Conservation (phyloP, 2,113 vertebrate genomes). For the Axis porcinus region DNA sequence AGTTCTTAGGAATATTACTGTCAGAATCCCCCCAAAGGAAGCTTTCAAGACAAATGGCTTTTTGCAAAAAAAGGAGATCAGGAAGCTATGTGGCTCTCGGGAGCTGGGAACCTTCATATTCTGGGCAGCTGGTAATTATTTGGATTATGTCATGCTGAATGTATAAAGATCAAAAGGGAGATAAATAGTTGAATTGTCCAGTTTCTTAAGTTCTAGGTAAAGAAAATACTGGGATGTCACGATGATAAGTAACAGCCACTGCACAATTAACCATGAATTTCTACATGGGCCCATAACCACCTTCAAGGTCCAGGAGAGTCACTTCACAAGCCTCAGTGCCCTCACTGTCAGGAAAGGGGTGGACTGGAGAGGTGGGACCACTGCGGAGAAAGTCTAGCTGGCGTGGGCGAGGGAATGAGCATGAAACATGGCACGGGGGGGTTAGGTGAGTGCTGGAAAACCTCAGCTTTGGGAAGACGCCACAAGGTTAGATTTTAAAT, state of each 20-base stretch:
- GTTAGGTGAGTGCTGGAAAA: background rate
- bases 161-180: background rate
- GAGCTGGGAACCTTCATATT: background rate
- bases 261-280: background rate
- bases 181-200: background rate
- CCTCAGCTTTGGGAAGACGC: background rate
- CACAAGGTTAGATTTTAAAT: background rate
- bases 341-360: background rate
- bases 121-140: background rate
- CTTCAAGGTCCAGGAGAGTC: background rate
- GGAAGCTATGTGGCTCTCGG: background rate
- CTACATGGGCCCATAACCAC: background rate
- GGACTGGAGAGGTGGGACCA: background rate
- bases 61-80: background rate
- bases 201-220: background rate
- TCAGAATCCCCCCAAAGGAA: background rate
- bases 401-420: background rate
- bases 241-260: background rate
- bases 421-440: background rate
- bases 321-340: background rate
- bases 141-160: background rate
- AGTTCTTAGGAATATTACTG: background rate
- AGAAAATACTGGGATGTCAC: background rate
- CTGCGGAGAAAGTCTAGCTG: background rate
- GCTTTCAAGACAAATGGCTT: background rate